A percentile compares a stretch with the other conserved stretches of the same genome.
Evolutionary conservation across 2,797 vertebrate genomes (phyloP).

Genomic region (Channa striata): DNA sequence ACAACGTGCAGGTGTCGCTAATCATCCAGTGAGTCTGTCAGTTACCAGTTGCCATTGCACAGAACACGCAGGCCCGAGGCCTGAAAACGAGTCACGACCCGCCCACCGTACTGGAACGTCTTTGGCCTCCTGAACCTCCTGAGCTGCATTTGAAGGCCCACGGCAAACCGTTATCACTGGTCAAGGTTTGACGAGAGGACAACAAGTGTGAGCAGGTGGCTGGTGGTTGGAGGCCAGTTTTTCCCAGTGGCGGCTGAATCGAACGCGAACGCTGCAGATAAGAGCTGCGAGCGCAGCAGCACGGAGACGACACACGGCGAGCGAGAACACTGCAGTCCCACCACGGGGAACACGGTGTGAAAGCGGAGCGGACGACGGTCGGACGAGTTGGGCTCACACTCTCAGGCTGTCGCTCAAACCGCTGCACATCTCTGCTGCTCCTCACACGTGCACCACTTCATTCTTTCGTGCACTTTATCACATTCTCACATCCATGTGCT

Average conservation of each 20-base stretch:
- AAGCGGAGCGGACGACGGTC: neutral
- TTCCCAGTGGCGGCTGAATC: conserved; percentile 6
- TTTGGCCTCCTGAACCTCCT: neutral
- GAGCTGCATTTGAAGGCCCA: neutral
- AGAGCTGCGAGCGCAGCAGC: neutral
- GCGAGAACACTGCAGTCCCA: neutral
- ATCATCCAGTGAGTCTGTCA: too few relatives aligned
- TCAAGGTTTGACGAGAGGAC: neutral
- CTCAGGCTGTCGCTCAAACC: too few relatives aligned
- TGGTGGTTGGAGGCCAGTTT: conserved; percentile 16
- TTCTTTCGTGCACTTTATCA: too few relatives aligned
- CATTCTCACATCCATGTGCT: too few relatives aligned
- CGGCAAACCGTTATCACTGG: neutral
- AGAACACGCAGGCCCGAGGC: too few relatives aligned
- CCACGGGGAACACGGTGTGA: conserved; percentile 22
- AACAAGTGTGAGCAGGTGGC: conserved; percentile 15
- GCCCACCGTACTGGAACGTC: too few relatives aligned
- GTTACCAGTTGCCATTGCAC: too few relatives aligned
- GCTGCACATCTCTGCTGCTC: too few relatives aligned
- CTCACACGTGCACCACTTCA: too few relatives aligned
- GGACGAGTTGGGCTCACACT: too few relatives aligned
- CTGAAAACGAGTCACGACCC: too few relatives aligned
- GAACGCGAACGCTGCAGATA: conserved; percentile 16
- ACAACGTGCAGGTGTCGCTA: too few relatives aligned
- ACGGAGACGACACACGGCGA: neutral